These are phyloP conservation scores for Calliopum simillimum DNA, from an alignment of 2,888 invertebrate species.

Conservation along the genomic window DNA sequence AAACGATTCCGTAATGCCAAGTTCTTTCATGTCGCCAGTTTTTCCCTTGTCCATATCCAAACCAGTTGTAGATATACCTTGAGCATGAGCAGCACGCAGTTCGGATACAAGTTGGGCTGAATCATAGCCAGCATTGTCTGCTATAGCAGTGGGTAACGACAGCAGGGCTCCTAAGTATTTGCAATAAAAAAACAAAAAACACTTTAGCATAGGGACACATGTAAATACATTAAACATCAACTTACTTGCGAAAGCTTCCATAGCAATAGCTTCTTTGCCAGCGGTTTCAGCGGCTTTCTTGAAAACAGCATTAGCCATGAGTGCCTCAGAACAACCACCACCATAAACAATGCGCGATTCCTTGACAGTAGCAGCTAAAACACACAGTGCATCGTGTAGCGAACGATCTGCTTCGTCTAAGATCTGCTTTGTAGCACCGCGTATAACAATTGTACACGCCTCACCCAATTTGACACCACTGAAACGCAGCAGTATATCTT, in stretches of 20 bases:
- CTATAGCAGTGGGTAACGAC: slow-evolving; percentile 93
- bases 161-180: slow-evolving; percentile 83
- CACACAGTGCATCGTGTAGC: slow-evolving; percentile 97
- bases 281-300: slow-evolving; percentile 87
- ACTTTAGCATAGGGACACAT: neutral
- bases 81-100: slow-evolving; percentile 89
- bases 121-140: slow-evolving; percentile 99
- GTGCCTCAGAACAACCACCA: slow-evolving; percentile 94
- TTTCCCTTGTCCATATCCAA: slow-evolving; percentile 90
- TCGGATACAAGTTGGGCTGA: slow-evolving; percentile 94
- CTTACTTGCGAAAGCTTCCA: slow-evolving; percentile 89
- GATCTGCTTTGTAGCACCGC: slow-evolving; percentile 98
- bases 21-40: slow-evolving; percentile 88
- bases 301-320: slow-evolving; percentile 95
- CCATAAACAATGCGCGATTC: slow-evolving; percentile 93
- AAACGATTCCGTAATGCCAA: slow-evolving; percentile 97
- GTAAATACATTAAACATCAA: slow-evolving; percentile 19
- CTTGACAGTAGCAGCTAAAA: slow-evolving; percentile 93
- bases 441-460: slow-evolving; percentile 96
- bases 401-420: slow-evolving; percentile 99
- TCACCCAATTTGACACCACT: slow-evolving; percentile 94
- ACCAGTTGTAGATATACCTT: slow-evolving; percentile 76
- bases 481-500: slow-evolving; percentile 94
- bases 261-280: slow-evolving; percentile 97
- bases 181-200: slow-evolving; percentile 8